These are phyloP conservation scores for Buphagus erythrorhynchus DNA, from an alignment of 2,797 vertebrate genomes.

Conservation along the genomic window DNA sequence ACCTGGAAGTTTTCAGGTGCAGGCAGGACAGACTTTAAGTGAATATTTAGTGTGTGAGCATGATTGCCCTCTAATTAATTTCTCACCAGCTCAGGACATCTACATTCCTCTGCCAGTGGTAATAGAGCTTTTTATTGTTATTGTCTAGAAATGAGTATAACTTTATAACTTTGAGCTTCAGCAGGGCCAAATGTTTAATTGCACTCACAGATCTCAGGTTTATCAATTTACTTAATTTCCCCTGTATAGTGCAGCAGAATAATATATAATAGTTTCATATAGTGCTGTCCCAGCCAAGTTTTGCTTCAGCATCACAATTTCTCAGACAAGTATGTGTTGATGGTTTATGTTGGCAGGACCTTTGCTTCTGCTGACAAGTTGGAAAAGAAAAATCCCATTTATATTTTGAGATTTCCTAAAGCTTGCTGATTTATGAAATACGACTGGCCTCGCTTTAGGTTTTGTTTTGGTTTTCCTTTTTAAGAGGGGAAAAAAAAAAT, in stretches of 20 bases:
- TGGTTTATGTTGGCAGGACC: slow-evolving; percentile 69
- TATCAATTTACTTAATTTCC: slow-evolving; percentile 50
- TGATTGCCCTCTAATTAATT: background rate
- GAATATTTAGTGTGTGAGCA: background rate
- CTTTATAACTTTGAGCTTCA: background rate
- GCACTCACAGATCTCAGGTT: slow-evolving; percentile 19
- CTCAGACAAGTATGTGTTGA: slow-evolving; percentile 64
- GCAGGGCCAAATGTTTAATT: slow-evolving; percentile 72
- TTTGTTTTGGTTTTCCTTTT: background rate
- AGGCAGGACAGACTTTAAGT: background rate
- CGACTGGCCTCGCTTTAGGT: background rate
- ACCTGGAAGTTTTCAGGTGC: background rate
- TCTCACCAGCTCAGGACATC: background rate
- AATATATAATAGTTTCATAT: slow-evolving; percentile 47
- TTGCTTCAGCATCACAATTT: slow-evolving; percentile 56
- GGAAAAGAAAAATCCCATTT: slow-evolving; percentile 70
- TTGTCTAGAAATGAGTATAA: background rate
- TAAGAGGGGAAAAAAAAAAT: background rate
- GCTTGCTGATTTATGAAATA: slow-evolving; percentile 62
- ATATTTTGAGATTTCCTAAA: slow-evolving; percentile 72
- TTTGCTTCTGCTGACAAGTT: slow-evolving; percentile 67
- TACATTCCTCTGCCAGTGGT: background rate
- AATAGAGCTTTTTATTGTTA: background rate
- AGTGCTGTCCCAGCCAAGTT: slow-evolving; percentile 41
- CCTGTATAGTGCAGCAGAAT: background rate